Percentiles rank a stretch among this genome's conserved stretches.
phyloP scores from a whole-genome alignment of 2,113 vertebrate genomes.

The Platysteira castanea region DNA sequence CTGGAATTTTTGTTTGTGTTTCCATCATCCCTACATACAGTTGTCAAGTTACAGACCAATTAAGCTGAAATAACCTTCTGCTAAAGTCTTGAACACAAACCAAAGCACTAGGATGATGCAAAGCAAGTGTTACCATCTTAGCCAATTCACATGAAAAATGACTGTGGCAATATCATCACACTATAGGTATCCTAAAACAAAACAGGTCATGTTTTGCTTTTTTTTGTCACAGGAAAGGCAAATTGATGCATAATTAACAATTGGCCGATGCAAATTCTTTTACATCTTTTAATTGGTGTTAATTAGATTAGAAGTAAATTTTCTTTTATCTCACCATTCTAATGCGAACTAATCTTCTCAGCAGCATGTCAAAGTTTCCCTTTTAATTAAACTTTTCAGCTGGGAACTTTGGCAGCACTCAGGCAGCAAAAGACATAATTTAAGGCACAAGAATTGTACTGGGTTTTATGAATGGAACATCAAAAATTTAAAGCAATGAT shows the following conservation, averaged over 20 bases:
- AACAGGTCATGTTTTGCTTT: slow-evolving; percentile 59
- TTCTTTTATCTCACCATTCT: slow-evolving; percentile 83
- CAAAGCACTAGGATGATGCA: neutral
- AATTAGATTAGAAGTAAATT: slow-evolving; percentile 88
- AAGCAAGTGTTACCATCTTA: slow-evolving; percentile 56
- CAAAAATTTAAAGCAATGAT: neutral
- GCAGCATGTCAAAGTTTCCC: slow-evolving; percentile 78
- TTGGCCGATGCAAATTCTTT: slow-evolving; percentile 81
- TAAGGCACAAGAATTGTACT: neutral
- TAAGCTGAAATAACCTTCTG: neutral
- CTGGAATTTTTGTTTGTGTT: neutral
- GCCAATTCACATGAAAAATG: slow-evolving; percentile 51
- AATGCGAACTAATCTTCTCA: slow-evolving; percentile 85
- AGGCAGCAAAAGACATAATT: slow-evolving; percentile 10
- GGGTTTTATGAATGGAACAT: slow-evolving; percentile 38
- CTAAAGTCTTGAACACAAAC: slow-evolving; percentile 31
- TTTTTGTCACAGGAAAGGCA: slow-evolving; percentile 71
- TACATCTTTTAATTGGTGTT: slow-evolving; percentile 89
- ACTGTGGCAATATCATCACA: slow-evolving; percentile 59
- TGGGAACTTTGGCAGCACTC: slow-evolving; percentile 58
- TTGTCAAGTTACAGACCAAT: neutral
- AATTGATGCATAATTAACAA: slow-evolving; percentile 87
- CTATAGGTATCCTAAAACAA: slow-evolving; percentile 54
- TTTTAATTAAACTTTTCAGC: slow-evolving; percentile 85
- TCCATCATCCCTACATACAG: neutral